These are phyloP conservation scores for Tineola bisselliella DNA, from an alignment of 2,888 invertebrate genomes.

Conservation along the genomic window DNA sequence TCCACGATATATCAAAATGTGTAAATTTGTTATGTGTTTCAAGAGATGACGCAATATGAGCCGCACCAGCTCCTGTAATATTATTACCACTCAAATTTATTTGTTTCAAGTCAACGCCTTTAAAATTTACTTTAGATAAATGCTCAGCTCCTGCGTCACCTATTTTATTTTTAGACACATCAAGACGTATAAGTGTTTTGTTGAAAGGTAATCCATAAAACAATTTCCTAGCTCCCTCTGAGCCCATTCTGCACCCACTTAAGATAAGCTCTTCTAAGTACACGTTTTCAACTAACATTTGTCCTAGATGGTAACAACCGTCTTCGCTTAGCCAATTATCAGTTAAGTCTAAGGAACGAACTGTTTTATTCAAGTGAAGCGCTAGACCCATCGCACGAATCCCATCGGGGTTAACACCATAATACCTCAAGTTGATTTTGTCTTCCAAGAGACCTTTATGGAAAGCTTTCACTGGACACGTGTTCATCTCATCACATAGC, in stretches of 20 bases:
- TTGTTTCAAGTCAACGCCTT: conserved; percentile 29
- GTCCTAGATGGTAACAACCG: conserved; percentile 43
- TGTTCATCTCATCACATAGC: conserved; percentile 39
- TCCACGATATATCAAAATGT: conserved; percentile 43
- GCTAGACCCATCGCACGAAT: conserved; percentile 42
- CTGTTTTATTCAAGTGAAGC: conserved; percentile 33
- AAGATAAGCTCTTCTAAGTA: conserved; percentile 34
- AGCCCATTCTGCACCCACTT: conserved; percentile 43
- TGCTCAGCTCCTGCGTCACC: conserved; percentile 31
- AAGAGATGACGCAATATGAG: conserved; percentile 30
- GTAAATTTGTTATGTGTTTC: conserved; percentile 34
- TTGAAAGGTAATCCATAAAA: conserved; percentile 28
- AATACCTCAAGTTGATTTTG: conserved; percentile 41
- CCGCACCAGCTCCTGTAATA: conserved; percentile 31
- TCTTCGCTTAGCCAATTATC: conserved; percentile 43
- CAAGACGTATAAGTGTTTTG: conserved; percentile 26
- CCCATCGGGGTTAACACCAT: conserved; percentile 37
- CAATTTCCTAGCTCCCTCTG: conserved; percentile 28
- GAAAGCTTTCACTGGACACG: conserved; percentile 34
- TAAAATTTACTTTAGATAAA: conserved; percentile 27
- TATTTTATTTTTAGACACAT: conserved; percentile 34
- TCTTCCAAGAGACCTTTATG: conserved; percentile 29
- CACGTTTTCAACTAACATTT: conserved; percentile 35
- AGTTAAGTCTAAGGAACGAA: conserved; percentile 33
- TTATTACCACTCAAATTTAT: conserved; percentile 36